A percentile compares a stretch with the other conserved stretches of the same genome.
Conservation (phyloP, 2,797 vertebrate genomes). For the Limosa lapponica region DNA sequence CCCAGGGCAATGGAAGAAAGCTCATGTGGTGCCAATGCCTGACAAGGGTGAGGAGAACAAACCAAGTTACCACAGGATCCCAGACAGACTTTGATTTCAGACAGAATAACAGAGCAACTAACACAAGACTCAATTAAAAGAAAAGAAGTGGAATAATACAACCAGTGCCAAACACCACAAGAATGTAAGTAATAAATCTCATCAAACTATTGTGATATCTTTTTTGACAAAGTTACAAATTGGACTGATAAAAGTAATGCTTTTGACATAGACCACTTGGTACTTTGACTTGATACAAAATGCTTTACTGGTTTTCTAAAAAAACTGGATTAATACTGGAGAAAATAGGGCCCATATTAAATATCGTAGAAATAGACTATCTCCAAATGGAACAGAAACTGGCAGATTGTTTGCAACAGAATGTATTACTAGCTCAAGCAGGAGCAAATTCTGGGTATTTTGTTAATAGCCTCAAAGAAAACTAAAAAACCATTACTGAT, state of each 20-base stretch:
- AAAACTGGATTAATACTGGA: background rate
- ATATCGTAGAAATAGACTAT: background rate
- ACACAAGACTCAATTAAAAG: background rate
- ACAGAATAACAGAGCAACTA: constrained; percentile 28
- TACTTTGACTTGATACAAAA: background rate
- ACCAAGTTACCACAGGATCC: constrained; percentile 6
- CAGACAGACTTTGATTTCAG: constrained; percentile 39
- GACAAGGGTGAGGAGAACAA: constrained; percentile 7
- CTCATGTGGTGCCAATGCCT: constrained; percentile 2
- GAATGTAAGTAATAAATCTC: background rate
- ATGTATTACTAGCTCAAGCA: background rate
- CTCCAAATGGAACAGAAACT: background rate
- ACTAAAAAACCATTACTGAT: background rate
- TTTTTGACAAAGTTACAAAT: constrained; percentile 12
- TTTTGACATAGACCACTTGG: background rate
- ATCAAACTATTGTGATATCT: background rate
- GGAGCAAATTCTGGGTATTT: background rate
- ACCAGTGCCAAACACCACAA: constrained; percentile 6
- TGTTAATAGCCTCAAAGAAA: background rate
- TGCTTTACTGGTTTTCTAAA: background rate
- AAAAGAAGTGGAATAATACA: constrained; percentile 26
- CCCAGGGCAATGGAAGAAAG: background rate
- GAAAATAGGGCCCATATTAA: background rate
- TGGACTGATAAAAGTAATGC: background rate
- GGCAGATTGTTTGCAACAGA: background rate